Percentiles rank a stretch among this genome's conserved stretches.
Evolutionary conservation across 2,797 vertebrate genomes (phyloP).

Genomic region (Vultur gryphus): DNA sequence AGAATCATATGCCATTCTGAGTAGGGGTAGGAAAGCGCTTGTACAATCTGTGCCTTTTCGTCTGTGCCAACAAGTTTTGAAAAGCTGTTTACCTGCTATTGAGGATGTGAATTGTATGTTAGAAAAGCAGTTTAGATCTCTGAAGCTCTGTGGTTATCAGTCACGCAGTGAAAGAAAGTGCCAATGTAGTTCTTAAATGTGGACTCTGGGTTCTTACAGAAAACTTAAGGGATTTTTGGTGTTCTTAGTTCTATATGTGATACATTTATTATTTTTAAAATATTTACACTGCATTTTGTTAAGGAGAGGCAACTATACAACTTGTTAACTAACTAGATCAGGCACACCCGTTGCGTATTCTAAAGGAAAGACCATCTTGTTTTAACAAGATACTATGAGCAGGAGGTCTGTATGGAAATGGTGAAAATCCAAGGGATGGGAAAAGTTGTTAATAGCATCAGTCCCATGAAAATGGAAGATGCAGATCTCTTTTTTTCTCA

Average conservation of each 20-base stretch:
- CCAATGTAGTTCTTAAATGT: neutral
- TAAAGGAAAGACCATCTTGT: neutral
- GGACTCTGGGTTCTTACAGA: neutral
- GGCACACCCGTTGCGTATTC: neutral
- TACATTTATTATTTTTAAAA: neutral
- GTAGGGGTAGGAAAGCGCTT: constrained; percentile 28
- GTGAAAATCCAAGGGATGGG: neutral
- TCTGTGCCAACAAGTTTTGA: constrained; percentile 41
- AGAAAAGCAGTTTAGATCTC: neutral
- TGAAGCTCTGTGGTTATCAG: neutral
- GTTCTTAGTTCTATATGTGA: neutral
- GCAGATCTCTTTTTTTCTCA: neutral
- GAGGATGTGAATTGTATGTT: neutral
- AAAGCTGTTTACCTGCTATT: constrained; percentile 19
- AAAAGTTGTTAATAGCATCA: neutral
- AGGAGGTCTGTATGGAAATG: neutral
- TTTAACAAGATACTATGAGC: neutral
- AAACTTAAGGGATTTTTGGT: neutral
- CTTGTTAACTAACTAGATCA: neutral
- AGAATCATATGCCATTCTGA: constrained; percentile 32
- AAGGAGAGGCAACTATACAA: neutral
- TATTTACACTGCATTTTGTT: neutral
- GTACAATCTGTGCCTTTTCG: constrained; percentile 36
- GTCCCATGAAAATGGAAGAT: neutral
- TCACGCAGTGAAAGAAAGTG: neutral